These are phyloP conservation scores for Cephalopachus bancanus DNA, from an alignment of 2,797 vertebrate genomes.

Conservation along the genomic window DNA sequence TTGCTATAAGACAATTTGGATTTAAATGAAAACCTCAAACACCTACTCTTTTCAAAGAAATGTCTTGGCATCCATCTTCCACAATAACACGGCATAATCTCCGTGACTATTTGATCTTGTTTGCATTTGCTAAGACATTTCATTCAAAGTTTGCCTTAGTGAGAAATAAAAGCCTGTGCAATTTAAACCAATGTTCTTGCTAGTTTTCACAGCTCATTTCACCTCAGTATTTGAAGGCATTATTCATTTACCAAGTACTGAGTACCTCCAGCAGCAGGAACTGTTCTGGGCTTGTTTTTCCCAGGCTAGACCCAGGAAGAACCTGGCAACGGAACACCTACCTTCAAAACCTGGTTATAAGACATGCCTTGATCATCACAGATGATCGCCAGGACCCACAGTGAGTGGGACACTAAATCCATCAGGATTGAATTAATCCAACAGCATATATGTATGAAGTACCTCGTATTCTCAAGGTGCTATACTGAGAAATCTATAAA, in stretches of 20 bases:
- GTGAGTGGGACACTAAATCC: background rate
- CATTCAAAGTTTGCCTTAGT: background rate
- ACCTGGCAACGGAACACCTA: background rate
- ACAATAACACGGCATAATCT: background rate
- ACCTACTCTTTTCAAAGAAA: background rate
- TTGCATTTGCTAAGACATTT: conserved; percentile 31
- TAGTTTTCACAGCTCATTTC: background rate
- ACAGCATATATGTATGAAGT: background rate
- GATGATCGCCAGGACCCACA: background rate
- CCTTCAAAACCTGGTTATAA: background rate
- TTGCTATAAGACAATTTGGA: background rate
- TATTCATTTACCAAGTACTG: background rate
- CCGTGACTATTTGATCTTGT: background rate
- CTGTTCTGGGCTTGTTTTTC: background rate
- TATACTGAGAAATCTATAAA: background rate
- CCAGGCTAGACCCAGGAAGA: background rate
- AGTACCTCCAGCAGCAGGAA: background rate
- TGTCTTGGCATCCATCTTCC: background rate
- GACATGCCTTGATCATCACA: background rate
- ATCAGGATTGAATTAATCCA: background rate
- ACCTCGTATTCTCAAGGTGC: background rate
- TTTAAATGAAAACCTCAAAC: background rate
- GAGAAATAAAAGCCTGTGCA: background rate
- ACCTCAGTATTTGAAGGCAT: background rate
- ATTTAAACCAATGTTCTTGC: background rate